Evolutionary conservation across 1,140 invertebrate genomes (phyloP), one percentile per base, ranked within the genome.

Genomic region (Tribolium madens): DNA sequence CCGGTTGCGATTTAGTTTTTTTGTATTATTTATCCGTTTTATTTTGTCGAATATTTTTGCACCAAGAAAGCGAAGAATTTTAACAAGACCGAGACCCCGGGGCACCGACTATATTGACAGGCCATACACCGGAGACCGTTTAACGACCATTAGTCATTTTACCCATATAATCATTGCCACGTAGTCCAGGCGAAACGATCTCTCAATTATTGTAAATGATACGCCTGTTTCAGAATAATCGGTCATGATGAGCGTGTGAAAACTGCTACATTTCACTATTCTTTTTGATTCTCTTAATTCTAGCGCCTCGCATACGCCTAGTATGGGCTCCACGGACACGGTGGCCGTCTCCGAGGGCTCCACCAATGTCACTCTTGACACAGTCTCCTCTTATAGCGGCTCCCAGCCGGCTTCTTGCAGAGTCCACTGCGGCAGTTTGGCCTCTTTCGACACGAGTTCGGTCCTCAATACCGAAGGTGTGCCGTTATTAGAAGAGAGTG

Each of bases 361-460:
- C 1, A 87, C 87, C 7, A 87, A 85, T 42, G 84, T 88, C 5
- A 88, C 87, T 3, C 80, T 88, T 33, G 87, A 88, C 68, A 88
- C 87, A 12, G 85, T 86, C 42, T 87, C 86, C 9, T 87, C 86
- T 4, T 84, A 86, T 68, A 87, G 86, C 50, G 84, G 83, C 18
- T 87, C 87, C 1, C 87, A 87, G 76, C 84, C 84, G 42, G 83
- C 87, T n/a, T 88, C 87, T 0, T 87, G 87, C 76, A 81, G 87
- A 57, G 87, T 84, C 6, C 84, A 87, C 52, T 87, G 86, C 80
- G 87, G 87, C 33, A 87, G 86, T 79, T 80, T 88, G 17, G 87
- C 88, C 5, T 89, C 88, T 10, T 88, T 88, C 77, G 88, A 88
- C 79, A 87, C 87, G 6, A 85, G 84, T 68, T 88, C 88, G 0